These are phyloP conservation scores for Mormyrus hasselquistii DNA, from an alignment of 2,797 vertebrate genomes.

Conservation along the genomic window DNA sequence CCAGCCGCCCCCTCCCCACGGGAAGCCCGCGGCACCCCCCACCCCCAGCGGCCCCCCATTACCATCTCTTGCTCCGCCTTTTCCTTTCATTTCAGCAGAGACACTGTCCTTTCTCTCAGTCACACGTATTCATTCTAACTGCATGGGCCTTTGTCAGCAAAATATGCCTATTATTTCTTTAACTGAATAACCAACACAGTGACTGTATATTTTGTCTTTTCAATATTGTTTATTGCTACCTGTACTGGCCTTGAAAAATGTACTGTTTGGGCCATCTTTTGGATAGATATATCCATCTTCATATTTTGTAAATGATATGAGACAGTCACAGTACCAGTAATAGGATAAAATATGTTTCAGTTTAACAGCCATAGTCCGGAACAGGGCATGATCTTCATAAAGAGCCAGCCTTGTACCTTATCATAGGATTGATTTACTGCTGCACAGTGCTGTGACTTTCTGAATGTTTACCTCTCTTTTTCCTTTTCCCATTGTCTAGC, in stretches of 20 bases:
- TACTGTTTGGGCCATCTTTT: conserved; percentile 78
- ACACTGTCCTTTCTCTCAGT: neutral
- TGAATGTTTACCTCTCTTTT: conserved; percentile 36
- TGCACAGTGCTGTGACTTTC: conserved; percentile 58
- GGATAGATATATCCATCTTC: conserved; percentile 50
- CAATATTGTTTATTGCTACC: conserved; percentile 52
- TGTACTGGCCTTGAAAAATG: conserved; percentile 62
- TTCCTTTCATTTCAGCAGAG: conserved; percentile 31
- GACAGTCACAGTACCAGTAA: conserved; percentile 56
- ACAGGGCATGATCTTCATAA: neutral
- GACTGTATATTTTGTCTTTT: conserved; percentile 28
- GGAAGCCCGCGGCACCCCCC: conserved; percentile 36
- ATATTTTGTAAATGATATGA: conserved; percentile 41
- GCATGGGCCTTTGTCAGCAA: conserved; percentile 50
- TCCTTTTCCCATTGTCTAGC: conserved; percentile 34
- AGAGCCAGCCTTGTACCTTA: neutral
- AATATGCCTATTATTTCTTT: conserved; percentile 13
- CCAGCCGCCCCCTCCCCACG: conserved; percentile 26
- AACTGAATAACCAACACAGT: conserved; percentile 21
- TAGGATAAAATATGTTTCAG: neutral
- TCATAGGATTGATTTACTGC: neutral
- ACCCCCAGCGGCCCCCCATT: conserved; percentile 39
- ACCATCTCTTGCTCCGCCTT: conserved; percentile 41
- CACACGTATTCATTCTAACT: conserved; percentile 31
- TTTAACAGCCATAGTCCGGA: neutral